Evolutionary conservation across 2,888 invertebrate genomes (phyloP).

Genomic region (Stratiomys singularior): DNA sequence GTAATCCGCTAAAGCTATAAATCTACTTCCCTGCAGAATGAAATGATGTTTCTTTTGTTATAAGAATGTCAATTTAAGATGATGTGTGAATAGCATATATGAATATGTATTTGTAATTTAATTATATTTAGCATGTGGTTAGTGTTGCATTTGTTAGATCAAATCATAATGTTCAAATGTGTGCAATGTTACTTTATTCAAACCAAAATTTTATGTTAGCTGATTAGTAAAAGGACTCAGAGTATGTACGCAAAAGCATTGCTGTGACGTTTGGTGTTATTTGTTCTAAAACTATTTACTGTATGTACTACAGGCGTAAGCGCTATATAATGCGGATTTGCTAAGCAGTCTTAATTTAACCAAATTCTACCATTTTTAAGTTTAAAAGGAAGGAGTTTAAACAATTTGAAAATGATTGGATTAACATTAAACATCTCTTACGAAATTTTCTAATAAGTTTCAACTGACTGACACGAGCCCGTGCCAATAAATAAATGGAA

Average conservation of each 20-base stretch:
- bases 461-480: too few species aligned
- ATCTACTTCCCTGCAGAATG: slow-evolving; percentile 74
- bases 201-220: too few species aligned
- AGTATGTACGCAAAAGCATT: not conserved
- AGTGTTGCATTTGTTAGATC: not conserved
- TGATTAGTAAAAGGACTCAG: too few species aligned
- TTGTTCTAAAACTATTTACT: not conserved
- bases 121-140: not conserved
- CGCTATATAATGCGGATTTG: too few species aligned
- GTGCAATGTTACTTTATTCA: not conserved
- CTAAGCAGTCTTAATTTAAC: too few species aligned
- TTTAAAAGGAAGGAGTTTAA: too few species aligned
- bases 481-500: too few species aligned
- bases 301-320: too few species aligned
- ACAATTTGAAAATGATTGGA: too few species aligned
- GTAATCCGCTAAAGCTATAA: slow-evolving; percentile 92
- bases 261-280: slow-evolving; percentile 2
- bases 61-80: slow-evolving; percentile 23
- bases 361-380: too few species aligned
- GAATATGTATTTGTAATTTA: not conserved
- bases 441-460: too few species aligned
- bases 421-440: too few species aligned
- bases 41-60: slow-evolving; percentile 23
- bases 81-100: slow-evolving; percentile 6
- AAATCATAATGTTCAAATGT: not conserved